A percentile compares a stretch with the other conserved stretches of the same genome.
These are phyloP conservation scores for Microplitis demolitor DNA, from an alignment of 1,140 invertebrate genomes.

Conservation along the genomic window DNA sequence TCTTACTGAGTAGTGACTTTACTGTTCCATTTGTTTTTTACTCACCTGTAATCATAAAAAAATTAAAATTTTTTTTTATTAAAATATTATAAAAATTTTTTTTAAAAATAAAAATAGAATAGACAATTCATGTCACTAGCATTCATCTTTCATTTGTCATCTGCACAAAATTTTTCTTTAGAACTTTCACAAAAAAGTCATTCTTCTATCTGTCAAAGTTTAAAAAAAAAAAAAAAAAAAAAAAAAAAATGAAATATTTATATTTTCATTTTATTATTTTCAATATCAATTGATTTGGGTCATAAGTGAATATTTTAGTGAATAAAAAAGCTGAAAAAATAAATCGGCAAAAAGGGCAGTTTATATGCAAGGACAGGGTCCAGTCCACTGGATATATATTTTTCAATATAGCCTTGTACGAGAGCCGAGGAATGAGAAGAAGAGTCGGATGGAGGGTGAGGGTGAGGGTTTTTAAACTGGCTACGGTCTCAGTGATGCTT, in stretches of 20 bases:
- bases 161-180: background rate
- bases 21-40: background rate
- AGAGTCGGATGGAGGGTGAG: conserved; percentile 6
- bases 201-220: background rate
- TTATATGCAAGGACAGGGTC: conserved; percentile 57
- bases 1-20: too few relatives aligned
- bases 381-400: conserved; percentile 51
- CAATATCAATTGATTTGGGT: background rate
- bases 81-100: background rate
- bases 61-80: background rate
- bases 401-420: conserved; percentile 52
- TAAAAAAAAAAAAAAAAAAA: background rate
- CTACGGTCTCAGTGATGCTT: background rate
- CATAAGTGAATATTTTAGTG: background rate
- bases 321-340: background rate
- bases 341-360: conserved; percentile 47
- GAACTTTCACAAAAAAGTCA: background rate
- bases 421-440: background rate
- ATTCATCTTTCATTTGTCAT: background rate
- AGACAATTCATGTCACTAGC: background rate
- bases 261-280: background rate
- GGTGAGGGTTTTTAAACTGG: conserved; percentile 9
- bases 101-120: too few relatives aligned
- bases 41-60: conserved; percentile 20
- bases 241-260: background rate